Base-by-base conservation (phyloP, 1,140 invertebrate species). In the Liolophura sinensis region DNA sequence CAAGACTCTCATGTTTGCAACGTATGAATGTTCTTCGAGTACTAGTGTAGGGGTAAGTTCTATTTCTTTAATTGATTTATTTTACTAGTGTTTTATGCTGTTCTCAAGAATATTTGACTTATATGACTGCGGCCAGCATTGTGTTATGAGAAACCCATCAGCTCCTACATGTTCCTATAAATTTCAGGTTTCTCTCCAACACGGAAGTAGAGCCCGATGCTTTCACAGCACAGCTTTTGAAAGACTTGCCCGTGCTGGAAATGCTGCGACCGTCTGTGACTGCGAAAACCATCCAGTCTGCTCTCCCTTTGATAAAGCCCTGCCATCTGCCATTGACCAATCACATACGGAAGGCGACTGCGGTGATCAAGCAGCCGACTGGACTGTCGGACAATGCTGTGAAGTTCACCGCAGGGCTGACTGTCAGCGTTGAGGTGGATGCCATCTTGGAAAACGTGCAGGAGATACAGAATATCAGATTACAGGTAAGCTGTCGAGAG, bases 351-450 rank as follows among this genome's bases (percentile, higher is more conserved):
- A 77, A 77, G 64, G 93, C 92, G 74, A 89, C 88, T 40, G 95
- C 93, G 22, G 86, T 88, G 1, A 94, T 98, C 59, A 86, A 92
- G 59, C 93, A 97, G 78, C 95, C 95, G 14, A 89, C 90, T 67
- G 90, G 89, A 5, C 89, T 93, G 74, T 89, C 89, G 20, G 95
- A 98, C 80, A 91, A 89, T 61, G 90, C 93, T 11, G 82, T 96
- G n/a, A 95, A 96, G 82, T 96, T 97, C 78, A 95, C 94, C 22
- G 94, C 95, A 0, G 95, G 95, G 0, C 88, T 98, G 0, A 89
- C 97, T 27, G 88, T 95, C 47, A 92, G 92, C 22, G 90, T 97
- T 31, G 90, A 90, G 14, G 86, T 97, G 49, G 92, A 95, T 76
- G 93, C 93, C 0, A 92, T 94, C 80, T 88, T 98, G 66, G 87